Conservation (phyloP, 2,113 vertebrate genomes). For the Heterotis niloticus region DNA sequence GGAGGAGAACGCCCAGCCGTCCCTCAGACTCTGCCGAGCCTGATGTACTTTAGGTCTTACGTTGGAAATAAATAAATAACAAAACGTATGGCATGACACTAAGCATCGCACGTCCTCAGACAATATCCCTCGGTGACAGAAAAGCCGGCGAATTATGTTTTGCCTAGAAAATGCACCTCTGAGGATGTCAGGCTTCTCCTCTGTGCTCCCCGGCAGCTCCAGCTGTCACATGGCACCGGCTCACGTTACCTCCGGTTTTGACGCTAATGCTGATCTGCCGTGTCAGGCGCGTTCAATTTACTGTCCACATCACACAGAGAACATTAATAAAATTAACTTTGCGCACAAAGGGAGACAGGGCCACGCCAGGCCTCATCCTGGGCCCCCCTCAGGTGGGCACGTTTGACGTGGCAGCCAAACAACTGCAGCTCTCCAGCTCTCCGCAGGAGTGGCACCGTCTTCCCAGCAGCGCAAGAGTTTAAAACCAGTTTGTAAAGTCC, state of each 20-base stretch:
- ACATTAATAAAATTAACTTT: constrained; percentile 53
- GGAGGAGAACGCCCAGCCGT: neutral
- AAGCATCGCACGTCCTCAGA: constrained; percentile 4
- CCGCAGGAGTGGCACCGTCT: constrained; percentile 1
- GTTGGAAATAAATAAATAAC: neutral
- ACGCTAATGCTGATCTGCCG: constrained; percentile 58
- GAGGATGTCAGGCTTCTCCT: constrained; percentile 11
- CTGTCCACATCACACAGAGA: constrained; percentile 47
- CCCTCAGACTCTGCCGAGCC: neutral
- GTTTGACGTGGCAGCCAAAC: constrained; percentile 27
- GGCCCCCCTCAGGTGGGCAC: constrained; percentile 43
- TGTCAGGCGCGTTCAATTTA: constrained; percentile 51
- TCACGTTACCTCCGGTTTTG: constrained; percentile 47
- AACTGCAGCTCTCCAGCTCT: neutral
- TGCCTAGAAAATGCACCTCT: constrained; percentile 14
- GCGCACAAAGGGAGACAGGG: constrained; percentile 43
- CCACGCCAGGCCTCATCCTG: constrained; percentile 40
- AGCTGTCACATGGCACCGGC: constrained; percentile 35
- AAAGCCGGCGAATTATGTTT: constrained; percentile 3
- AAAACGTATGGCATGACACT: neutral
- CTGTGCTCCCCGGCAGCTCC: constrained; percentile 6
- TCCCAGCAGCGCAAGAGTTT: constrained; percentile 9
- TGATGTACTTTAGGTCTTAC: too few relatives aligned
- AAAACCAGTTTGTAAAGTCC: neutral
- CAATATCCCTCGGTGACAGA: constrained; percentile 10